Evolutionary conservation across 2,888 invertebrate species (phyloP).

Genomic region (Odontothrips loti): DNA sequence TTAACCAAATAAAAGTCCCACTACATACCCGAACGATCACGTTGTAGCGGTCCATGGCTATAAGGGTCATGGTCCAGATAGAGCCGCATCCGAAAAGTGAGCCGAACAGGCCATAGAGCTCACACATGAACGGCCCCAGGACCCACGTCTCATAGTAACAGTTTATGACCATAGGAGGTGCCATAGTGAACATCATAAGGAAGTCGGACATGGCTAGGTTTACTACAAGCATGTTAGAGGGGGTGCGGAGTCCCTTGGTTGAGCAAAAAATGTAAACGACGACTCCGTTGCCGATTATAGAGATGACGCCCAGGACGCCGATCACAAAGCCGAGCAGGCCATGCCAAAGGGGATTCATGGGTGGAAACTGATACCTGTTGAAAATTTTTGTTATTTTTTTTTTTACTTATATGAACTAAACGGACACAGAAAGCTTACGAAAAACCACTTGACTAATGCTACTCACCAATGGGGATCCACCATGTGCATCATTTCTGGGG

Average conservation of each 20-base stretch:
- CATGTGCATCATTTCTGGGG: slow-evolving; percentile 69
- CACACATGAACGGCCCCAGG: slow-evolving; percentile 74
- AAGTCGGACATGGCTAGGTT: slow-evolving; percentile 90
- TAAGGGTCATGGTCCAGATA: slow-evolving; percentile 91
- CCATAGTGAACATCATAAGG: slow-evolving; percentile 80
- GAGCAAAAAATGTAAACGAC: slow-evolving; percentile 66
- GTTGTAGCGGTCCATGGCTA: slow-evolving; percentile 88
- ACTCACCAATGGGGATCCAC: slow-evolving; percentile 58
- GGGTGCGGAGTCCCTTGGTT: slow-evolving; percentile 74
- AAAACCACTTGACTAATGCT: background rate
- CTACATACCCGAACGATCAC: slow-evolving; percentile 73
- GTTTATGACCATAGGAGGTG: slow-evolving; percentile 77
- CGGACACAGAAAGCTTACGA: background rate
- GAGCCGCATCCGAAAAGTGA: slow-evolving; percentile 86
- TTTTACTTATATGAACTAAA: too few relatives aligned
- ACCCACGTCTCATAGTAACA: slow-evolving; percentile 73
- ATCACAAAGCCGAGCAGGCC: slow-evolving; percentile 75
- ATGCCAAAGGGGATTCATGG: slow-evolving; percentile 86
- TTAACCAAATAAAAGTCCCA: background rate
- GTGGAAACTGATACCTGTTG: slow-evolving; percentile 82
- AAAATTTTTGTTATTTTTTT: slow-evolving; percentile 28
- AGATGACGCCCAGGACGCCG: slow-evolving; percentile 65
- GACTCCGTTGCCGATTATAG: slow-evolving; percentile 66
- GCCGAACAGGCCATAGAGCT: slow-evolving; percentile 80
- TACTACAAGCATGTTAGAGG: slow-evolving; percentile 84